Evolutionary conservation across 2,888 invertebrate species (phyloP), one percentile per base, ranked within the genome.

Genomic region (Antheraea assamensis): DNA sequence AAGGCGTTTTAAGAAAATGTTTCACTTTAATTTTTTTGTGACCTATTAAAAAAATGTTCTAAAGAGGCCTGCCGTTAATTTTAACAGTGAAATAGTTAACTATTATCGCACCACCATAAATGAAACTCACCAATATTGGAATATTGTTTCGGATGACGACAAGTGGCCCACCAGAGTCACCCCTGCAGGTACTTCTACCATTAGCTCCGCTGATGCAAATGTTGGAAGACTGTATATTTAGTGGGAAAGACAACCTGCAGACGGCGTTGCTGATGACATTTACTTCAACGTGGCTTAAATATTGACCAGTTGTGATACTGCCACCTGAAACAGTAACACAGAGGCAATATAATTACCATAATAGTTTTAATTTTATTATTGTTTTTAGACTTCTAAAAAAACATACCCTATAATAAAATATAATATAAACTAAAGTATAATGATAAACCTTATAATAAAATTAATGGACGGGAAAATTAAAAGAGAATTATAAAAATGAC

Each of bases 111-210:
- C 10, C 13, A 42, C 42, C 13, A 42, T 1, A 35, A 49, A 8
- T 21, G 58, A 42, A 70, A 31, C 74, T 58, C 47, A 74, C 74
- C 82, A 90, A 74, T 15, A 85, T 61, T 3, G 73, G 76, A n/a
- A 70, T 73, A 52, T 78, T 78, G 71, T 83, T 75, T 4, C 82
- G 78, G 19, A 10, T 72, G 1, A 81, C 74, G 19, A 81, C 79
- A 5, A 90, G 83, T 3, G 90, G 90, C 19, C 90, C 90, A 30
- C 90, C 90, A 27, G 90, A 89, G 76, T 90, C 90, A 8, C 90
- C 89, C 0, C 66, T 61, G 80, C 90, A 90, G 27, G 84, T 79
- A 49, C 88, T 80, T 8, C 75, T 73, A 19, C 82, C 83, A 3
- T 84, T 84, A 5, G 74, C 30, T 3, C 88, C 87, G 75, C 87